These are phyloP conservation scores for Trachythela sp. DNA, from an alignment of 64 coral and sea anemone species.

Conservation along the genomic window DNA sequence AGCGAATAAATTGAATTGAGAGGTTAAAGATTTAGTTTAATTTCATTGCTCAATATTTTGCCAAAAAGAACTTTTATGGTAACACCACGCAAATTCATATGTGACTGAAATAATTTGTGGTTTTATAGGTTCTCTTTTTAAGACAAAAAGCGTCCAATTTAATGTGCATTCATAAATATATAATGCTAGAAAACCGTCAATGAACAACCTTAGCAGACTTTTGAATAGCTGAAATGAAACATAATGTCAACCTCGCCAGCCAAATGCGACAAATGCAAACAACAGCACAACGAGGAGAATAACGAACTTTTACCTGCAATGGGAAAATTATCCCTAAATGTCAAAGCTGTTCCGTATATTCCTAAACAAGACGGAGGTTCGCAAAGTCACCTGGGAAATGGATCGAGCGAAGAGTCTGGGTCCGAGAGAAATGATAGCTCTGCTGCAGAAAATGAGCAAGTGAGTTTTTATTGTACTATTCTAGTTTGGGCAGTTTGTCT, in stretches of 20 bases:
- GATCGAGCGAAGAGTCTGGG: neutral
- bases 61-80: too few relatives aligned
- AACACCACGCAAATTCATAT: too few relatives aligned
- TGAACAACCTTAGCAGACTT: neutral
- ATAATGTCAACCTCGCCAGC: neutral
- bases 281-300: neutral
- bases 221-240: neutral
- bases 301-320: neutral
- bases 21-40: too few relatives aligned
- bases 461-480: neutral
- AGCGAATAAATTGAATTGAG: too few relatives aligned
- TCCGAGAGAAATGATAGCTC: neutral
- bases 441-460: neutral
- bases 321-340: slow-evolving; percentile 11
- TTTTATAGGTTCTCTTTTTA: too few relatives aligned
- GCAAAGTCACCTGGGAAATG: neutral
- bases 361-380: neutral
- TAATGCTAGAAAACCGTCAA: too few relatives aligned
- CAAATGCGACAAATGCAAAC: neutral
- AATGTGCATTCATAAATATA: too few relatives aligned
- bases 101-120: too few relatives aligned
- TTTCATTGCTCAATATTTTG: too few relatives aligned
- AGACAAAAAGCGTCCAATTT: too few relatives aligned
- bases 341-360: slow-evolving; percentile 7
- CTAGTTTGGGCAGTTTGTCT: neutral